Base-by-base conservation (phyloP, 2,888 invertebrate genomes). In the Antitype chi region DNA sequence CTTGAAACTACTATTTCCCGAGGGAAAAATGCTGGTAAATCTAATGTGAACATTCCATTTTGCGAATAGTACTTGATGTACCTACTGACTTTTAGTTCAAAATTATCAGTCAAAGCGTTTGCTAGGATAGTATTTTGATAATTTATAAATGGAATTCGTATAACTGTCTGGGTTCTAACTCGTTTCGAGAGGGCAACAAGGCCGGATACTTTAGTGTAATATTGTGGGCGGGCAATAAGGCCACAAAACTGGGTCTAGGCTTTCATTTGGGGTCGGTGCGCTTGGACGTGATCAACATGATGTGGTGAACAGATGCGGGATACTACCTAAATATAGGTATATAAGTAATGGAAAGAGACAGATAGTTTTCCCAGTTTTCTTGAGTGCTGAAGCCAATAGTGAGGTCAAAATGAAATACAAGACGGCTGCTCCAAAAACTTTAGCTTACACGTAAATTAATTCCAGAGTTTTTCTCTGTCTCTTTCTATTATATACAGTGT, bases 1-100 rank as follows among this genome's bases (percentile, higher is more conserved):
- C 67, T 79, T 67, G 49, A 57, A 81, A 68, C 28, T 52, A 52
- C 52, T 74, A 63, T 81, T 81, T 63, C 55, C 43, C 28, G 62
- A 55, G 49, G 49, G 28, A 62, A 67, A 38, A 55, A 57, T 52
- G 43, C 23, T 60, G 32, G 43, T 20, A 17, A 49, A 57, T 52
- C 60, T 47, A 28, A 43, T 70, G 79, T 47, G 32, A 57, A 72
- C 15, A 23, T 0, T 28, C 49, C 13, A 28, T 38, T 78, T 52
- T 60, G n/a, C 32, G 15, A 43, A 28, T n/a, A 23, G n/a, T 23
- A 59, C 5, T 25, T 17, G 28, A 52, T 25, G 25, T 43, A 52
- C 28, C 25, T 20, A 47, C 15, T 49, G 49, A 70, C 11, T 49
- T 55, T 23, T 32, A 57, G 20, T 57, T 57, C 4, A 79, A 70